Conservation (phyloP, 2,888 invertebrate species). For the Tineola bisselliella region DNA sequence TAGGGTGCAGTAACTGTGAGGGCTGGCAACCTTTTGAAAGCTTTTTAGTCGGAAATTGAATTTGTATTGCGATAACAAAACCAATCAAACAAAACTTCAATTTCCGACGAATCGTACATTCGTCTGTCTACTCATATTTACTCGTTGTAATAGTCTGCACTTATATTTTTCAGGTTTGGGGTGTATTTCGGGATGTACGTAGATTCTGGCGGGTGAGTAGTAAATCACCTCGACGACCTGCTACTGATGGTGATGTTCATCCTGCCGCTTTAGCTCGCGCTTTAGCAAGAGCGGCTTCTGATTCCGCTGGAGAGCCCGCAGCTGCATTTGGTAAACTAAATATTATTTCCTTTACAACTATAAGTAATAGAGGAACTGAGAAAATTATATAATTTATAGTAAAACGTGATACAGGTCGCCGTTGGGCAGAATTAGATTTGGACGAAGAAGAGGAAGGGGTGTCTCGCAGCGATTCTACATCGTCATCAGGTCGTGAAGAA, state of each 20-base stretch:
- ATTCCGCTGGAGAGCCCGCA: conserved; percentile 31
- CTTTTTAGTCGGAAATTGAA: background rate
- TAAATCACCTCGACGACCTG: conserved; percentile 73
- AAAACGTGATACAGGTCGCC: conserved; percentile 45
- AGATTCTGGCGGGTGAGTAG: conserved; percentile 78
- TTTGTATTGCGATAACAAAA: background rate
- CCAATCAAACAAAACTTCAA: background rate
- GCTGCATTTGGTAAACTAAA: conserved; percentile 1
- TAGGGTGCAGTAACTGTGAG: background rate
- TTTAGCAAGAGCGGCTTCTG: conserved; percentile 37
- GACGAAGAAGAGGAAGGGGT: conserved; percentile 64
- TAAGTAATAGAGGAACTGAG: background rate
- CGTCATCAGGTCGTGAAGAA: conserved; percentile 35
- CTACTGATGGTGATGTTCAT: conserved; percentile 45
- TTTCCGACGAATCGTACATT: background rate
- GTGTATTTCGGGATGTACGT: conserved; percentile 80
- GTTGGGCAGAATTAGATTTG: conserved; percentile 72
- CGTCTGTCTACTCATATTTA: background rate
- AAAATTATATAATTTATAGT: too few species aligned
- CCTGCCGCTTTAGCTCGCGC: conserved; percentile 43
- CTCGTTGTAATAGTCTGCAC: background rate
- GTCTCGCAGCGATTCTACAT: conserved; percentile 43
- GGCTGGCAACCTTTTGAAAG: background rate
- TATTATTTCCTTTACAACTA: background rate
- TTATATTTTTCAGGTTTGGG: conserved; percentile 70